These are phyloP conservation scores for Chironomus riparius DNA, from an alignment of 2,888 invertebrate species.

Conservation along the genomic window DNA sequence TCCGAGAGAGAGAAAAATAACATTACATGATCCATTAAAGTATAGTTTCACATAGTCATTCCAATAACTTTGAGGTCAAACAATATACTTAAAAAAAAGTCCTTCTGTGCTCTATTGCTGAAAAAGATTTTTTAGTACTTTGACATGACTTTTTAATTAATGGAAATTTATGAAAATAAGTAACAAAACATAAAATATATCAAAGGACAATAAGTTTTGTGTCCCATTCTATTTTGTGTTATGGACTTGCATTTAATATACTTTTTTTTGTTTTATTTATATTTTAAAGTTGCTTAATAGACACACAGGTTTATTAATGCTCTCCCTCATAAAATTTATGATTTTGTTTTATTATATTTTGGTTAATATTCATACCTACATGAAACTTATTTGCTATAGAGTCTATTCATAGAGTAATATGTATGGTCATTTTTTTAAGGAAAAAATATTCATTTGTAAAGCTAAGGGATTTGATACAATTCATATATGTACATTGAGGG, in stretches of 20 bases:
- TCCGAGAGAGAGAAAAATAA: too few species aligned
- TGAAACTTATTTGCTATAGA: neutral
- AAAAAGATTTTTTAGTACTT: neutral
- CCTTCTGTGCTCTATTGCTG: too few species aligned
- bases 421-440: neutral
- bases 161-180: neutral
- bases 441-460: neutral
- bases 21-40: too few species aligned
- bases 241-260: neutral
- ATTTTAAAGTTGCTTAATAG: neutral
- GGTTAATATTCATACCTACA: too few species aligned
- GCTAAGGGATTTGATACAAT: neutral
- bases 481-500: neutral
- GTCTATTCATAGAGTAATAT: neutral
- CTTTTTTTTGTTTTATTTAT: too few species aligned
- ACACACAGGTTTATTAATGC: neutral
- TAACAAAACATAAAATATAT: neutral
- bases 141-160: constrained; percentile 7
- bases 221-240: neutral
- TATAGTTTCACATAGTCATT: too few species aligned
- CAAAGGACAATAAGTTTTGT: neutral
- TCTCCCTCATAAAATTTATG: neutral
- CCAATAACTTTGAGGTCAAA: too few species aligned
- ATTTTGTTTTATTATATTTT: too few species aligned
- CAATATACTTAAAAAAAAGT: too few species aligned